Evolutionary conservation across 2,888 invertebrate genomes (phyloP).

Genomic region (Tyria jacobaeae): DNA sequence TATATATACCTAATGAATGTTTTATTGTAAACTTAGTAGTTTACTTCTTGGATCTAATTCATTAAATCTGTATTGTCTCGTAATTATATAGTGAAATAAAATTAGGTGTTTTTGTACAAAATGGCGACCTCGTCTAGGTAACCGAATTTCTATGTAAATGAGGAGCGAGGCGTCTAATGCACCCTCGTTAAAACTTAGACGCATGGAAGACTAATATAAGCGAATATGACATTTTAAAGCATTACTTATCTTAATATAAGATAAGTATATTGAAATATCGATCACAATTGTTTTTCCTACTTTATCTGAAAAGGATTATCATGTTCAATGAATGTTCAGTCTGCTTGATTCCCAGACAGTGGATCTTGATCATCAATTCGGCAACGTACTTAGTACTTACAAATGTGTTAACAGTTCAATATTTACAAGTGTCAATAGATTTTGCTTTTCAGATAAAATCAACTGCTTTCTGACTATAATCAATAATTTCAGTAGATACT

Average conservation of each 20-base stretch:
- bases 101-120: slow-evolving; percentile 83
- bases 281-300: slow-evolving; percentile 44
- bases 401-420: slow-evolving; percentile 30
- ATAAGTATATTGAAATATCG: slow-evolving; percentile 39
- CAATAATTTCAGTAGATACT: slow-evolving; percentile 72
- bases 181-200: slow-evolving; percentile 61
- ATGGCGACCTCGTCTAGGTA: slow-evolving; percentile 84
- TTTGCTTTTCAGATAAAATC: slow-evolving; percentile 64
- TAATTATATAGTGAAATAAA: slow-evolving; percentile 74
- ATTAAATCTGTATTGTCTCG: slow-evolving; percentile 82
- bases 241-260: slow-evolving; percentile 45
- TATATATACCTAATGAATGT: slow-evolving; percentile 84
- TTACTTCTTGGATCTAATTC: slow-evolving; percentile 79
- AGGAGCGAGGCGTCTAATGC: slow-evolving; percentile 59
- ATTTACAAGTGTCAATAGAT: slow-evolving; percentile 30
- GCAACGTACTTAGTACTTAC: slow-evolving; percentile 63
- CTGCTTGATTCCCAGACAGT: slow-evolving; percentile 25
- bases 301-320: slow-evolving; percentile 63
- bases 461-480: slow-evolving; percentile 57
- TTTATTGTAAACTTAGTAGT: slow-evolving; percentile 83
- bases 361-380: slow-evolving; percentile 42
- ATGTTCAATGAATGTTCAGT: slow-evolving; percentile 27
- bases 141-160: slow-evolving; percentile 82
- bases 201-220: slow-evolving; percentile 56
- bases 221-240: slow-evolving; percentile 49